Conservation (phyloP, 2,797 vertebrate genomes). For the Smutsia gigantea region DNA sequence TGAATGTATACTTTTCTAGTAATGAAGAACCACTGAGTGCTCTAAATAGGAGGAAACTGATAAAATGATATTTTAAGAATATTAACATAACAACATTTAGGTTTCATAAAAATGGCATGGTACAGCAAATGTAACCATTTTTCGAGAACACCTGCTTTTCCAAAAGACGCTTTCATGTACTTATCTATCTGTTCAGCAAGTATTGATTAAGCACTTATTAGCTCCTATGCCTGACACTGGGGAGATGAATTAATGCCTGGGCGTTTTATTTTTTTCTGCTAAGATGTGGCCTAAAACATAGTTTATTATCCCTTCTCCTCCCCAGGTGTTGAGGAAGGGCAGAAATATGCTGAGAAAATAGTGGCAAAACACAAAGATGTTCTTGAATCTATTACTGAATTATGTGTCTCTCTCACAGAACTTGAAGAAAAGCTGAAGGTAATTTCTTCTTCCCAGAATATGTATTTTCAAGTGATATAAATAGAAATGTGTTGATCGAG, state of each 20-base stretch:
- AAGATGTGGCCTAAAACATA: conserved; percentile 48
- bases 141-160: neutral
- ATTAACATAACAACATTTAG: neutral
- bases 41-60: neutral
- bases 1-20: neutral
- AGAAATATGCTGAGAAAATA: conserved; percentile 91
- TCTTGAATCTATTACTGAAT: conserved; percentile 90
- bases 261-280: neutral
- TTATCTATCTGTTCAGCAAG: neutral
- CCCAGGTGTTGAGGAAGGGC: conserved; percentile 93
- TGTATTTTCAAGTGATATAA: conserved; percentile 37
- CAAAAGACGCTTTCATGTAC: neutral
- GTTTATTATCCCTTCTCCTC: conserved; percentile 30
- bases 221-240: neutral
- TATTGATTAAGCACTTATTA: conserved; percentile 10
- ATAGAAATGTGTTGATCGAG: conserved; percentile 59
- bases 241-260: neutral
- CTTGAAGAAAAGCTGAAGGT: conserved; percentile 92
- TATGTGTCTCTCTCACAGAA: conserved; percentile 90
- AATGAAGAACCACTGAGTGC: neutral
- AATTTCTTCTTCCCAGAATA: conserved; percentile 56
- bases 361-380: conserved; percentile 91
- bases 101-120: neutral
- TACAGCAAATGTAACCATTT: neutral
- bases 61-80: neutral